Evolutionary conservation across 2,113 vertebrate species (phyloP).

Genomic region (Notiomystis cincta): DNA sequence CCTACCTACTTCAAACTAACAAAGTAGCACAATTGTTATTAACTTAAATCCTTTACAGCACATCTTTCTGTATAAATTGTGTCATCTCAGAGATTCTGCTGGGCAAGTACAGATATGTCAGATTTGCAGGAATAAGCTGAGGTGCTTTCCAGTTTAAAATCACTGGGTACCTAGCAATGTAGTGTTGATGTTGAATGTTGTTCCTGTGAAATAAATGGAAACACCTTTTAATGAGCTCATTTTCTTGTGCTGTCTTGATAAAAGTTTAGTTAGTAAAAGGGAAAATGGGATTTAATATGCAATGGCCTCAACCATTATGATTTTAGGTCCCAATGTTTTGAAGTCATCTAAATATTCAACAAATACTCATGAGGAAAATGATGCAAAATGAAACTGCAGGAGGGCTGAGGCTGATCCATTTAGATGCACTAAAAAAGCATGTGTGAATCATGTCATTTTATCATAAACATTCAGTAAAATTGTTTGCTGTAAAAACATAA

Average conservation of each 20-base stretch:
- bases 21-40: not conserved
- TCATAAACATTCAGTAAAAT: not conserved
- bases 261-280: not conserved
- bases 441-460: not conserved
- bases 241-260: not conserved
- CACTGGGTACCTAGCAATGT: conserved; percentile 31
- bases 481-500: not conserved
- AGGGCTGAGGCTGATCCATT: not conserved
- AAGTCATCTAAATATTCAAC: not conserved
- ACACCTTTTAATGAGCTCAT: not conserved
- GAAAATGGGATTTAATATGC: not conserved
- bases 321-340: not conserved
- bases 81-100: not conserved
- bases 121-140: not conserved
- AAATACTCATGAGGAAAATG: not conserved
- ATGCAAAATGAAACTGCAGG: not conserved
- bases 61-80: not conserved
- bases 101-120: not conserved
- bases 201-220: not conserved
- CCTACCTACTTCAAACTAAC: not conserved
- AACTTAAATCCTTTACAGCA: not conserved
- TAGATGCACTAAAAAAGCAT: not conserved
- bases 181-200: not conserved
- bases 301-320: not conserved
- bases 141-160: not conserved